Evolutionary conservation across 1,140 invertebrate species (phyloP), one percentile per base, ranked within the genome.

Genomic region (Zaprionus ghesquierei): DNA sequence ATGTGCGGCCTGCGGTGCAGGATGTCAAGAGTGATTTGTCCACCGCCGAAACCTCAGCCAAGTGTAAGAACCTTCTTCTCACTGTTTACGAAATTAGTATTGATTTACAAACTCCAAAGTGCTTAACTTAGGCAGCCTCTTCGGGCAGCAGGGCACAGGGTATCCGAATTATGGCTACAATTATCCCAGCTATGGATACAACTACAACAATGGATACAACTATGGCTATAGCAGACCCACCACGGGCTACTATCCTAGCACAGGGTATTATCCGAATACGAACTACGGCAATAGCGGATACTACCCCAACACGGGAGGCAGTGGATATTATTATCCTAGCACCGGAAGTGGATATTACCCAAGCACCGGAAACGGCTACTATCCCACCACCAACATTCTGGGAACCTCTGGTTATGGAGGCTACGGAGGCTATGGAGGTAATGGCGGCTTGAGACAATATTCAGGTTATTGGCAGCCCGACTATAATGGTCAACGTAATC

Each of bases 341-440:
- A 59, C 55, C 44, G 56, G 73, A 6, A 23, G 29, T 10, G 44
- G 44, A 3, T 66, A 62, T 23, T 65, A 70, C 54, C 71, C 65
- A 25, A 64, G 64, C 55, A 53, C 60, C 2, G 60, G 69, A 10
- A 61, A 41, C 23, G 65, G 71, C 1, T 77, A 90, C 58, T 91
- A 90, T 69, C 90, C 90, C 10, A 77, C 76, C 8, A 92, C 69
- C 56, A 92, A 91, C 50, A 91, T 84, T 18, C 44, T 84, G 46
- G 92, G 91, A 5, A 62, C 72, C 15, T 53, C 55, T 3, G 89
- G 76, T 18, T 87, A 91, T 51, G 87, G 90, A 55, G 92, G 92
- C 5, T 92, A 92, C 23, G 92, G 92, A 5, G 92, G 92, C 18
- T 92, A 92, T 25, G 89, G 90, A 81, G 92, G 92, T 90, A 92